Base-by-base conservation (phyloP, 2,113 vertebrate species). In the Gopherus flavomarginatus region DNA sequence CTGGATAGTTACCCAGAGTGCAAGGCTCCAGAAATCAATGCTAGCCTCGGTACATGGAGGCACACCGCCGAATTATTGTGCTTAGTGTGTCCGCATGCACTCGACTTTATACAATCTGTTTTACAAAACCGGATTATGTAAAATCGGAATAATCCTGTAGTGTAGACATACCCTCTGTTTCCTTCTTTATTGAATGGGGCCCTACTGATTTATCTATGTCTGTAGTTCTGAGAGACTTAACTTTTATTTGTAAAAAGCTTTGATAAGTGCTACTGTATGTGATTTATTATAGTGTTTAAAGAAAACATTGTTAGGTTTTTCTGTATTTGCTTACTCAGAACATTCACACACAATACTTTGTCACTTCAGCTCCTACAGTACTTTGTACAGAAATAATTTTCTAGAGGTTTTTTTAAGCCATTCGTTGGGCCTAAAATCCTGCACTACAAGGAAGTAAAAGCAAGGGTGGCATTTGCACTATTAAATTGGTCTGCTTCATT, bases 141-240 rank as follows among this genome's bases (percentile, higher is more conserved):
- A 44, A 44, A 44, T 44, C 44, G 44, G 44, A 44, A 44, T 44
- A 44, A 44, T 44, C 44, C 44, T 44, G 44, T 44, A 44, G 44
- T 44, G 44, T 44, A 44, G 44, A 44, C 44, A 44, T 44, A 44
- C 44, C 44, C 44, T 44, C 44, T 44, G 42, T 96, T 91, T 94
- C 90, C 87, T 59, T 56, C 9, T 90, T 87, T 87, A 89, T 77
- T 86, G 82, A 96, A 87, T 62, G 69, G 24, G 94, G 69, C 91
- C 88, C 94, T 77, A 44, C 78, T 95, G 91, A 97, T 96, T 96
- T 95, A 95, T 96, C 95, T 95, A 89, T 3, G 0, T 86, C 24
- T 0, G 86, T 85, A 90, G 19, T 95, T 95, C 95, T 72, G 85
- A 86, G 85, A 95, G 85, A 21, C 94, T 96, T 96, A 87, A 96